Evolutionary conservation across 1,140 invertebrate species (phyloP).

Genomic region (Caenorhabditis inopinata): DNA sequence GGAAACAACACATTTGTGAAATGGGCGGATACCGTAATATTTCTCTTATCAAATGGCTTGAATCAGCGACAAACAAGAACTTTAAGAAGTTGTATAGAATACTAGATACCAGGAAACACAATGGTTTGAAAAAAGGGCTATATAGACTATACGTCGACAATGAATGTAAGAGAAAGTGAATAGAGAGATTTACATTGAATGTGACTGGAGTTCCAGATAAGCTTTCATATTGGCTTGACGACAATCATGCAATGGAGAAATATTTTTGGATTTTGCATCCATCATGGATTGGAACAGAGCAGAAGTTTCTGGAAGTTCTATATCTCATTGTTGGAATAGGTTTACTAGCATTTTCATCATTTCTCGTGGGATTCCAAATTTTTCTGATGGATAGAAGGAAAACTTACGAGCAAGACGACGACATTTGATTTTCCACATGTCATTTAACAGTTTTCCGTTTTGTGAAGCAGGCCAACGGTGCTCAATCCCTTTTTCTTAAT

Average conservation of each 20-base stretch:
- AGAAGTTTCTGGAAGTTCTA: background rate
- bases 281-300: background rate
- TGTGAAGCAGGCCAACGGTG: too few species aligned
- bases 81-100: slow-evolving; percentile 20
- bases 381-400: background rate
- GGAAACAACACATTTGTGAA: slow-evolving; percentile 6
- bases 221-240: background rate
- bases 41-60: slow-evolving; percentile 3
- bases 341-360: background rate
- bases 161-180: background rate
- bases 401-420: background rate
- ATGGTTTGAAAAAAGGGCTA: background rate
- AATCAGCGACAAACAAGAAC: background rate
- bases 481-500: too few species aligned
- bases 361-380: background rate
- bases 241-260: background rate
- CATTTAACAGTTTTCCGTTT: too few species aligned
- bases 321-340: background rate
- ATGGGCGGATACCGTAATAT: slow-evolving; percentile 25
- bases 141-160: background rate
- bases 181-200: too few species aligned
- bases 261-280: slow-evolving; percentile 2
- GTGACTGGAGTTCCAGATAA: background rate
- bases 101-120: background rate
- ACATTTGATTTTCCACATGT: background rate